Percentiles rank a stretch among this genome's conserved stretches.
Conservation (phyloP, 2,888 invertebrate species). For the Melitaea athalia region DNA sequence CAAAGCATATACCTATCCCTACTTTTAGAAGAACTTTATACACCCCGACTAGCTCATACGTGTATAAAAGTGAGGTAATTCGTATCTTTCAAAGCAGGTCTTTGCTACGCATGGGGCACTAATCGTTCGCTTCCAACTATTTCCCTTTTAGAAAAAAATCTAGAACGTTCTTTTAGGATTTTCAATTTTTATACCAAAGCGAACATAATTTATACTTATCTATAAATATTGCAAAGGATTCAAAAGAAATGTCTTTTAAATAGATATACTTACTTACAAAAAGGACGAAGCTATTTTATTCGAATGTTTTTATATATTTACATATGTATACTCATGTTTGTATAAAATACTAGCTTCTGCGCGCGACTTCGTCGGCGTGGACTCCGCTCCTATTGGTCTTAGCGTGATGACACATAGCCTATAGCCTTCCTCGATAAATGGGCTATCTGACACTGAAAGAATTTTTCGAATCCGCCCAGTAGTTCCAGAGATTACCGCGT, state of each 20-base stretch:
- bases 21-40: conserved; percentile 29
- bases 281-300: background rate
- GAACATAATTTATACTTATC: background rate
- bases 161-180: conserved; percentile 13
- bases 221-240: background rate
- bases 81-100: conserved; percentile 31
- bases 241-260: background rate
- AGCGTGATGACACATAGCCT: too few species aligned
- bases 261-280: background rate
- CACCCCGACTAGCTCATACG: conserved; percentile 21
- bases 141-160: conserved; percentile 19
- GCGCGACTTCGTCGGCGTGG: too few species aligned
- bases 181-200: background rate
- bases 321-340: too few species aligned
- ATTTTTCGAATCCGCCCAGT: too few species aligned
- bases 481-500: too few species aligned
- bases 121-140: conserved; percentile 28
- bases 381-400: too few species aligned
- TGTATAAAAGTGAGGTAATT: conserved; percentile 29
- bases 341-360: too few species aligned
- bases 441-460: too few species aligned
- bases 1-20: conserved; percentile 17
- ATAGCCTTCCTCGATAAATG: too few species aligned
- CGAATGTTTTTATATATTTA: too few species aligned
- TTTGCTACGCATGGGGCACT: conserved; percentile 28